Evolutionary conservation across 2,888 invertebrate genomes (phyloP).

Genomic region (Drosophila bunnanda): DNA sequence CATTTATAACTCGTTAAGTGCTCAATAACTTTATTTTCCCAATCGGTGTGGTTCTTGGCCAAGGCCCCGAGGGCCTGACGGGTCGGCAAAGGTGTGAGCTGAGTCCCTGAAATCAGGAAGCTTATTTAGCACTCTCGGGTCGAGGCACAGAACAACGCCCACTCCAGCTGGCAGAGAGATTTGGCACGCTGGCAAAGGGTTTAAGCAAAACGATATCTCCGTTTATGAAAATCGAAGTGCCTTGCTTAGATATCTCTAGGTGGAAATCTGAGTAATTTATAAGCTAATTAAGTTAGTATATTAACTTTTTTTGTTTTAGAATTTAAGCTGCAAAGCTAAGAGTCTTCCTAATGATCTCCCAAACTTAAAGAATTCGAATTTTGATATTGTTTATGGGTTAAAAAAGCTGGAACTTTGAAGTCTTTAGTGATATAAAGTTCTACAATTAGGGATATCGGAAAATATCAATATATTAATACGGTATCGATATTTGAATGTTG

Average conservation of each 20-base stretch:
- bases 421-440: too few species aligned
- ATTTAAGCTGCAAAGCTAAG: too few species aligned
- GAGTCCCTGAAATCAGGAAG: slow-evolving; percentile 37
- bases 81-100: slow-evolving; percentile 42
- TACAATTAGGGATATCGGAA: too few species aligned
- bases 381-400: too few species aligned
- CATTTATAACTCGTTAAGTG: slow-evolving; percentile 74
- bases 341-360: too few species aligned
- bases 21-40: slow-evolving; percentile 70
- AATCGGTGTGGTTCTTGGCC: slow-evolving; percentile 17
- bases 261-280: neutral
- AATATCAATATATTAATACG: too few species aligned
- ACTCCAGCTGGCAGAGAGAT: slow-evolving; percentile 16
- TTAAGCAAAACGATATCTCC: neutral
- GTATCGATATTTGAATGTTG: too few species aligned
- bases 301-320: too few species aligned
- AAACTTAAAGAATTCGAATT: too few species aligned
- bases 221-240: neutral
- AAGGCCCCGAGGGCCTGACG: slow-evolving; percentile 20
- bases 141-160: slow-evolving; percentile 25
- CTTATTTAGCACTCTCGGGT: slow-evolving; percentile 36
- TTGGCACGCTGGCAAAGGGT: neutral
- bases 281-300: neutral
- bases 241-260: neutral
- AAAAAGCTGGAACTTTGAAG: too few species aligned